Percentiles rank a stretch among this genome's conserved stretches.
These are phyloP conservation scores for Diacarnus erythraeanus DNA, from an alignment of 37 sponge, comb jelly and placozoan genomes.

Conservation along the genomic window DNA sequence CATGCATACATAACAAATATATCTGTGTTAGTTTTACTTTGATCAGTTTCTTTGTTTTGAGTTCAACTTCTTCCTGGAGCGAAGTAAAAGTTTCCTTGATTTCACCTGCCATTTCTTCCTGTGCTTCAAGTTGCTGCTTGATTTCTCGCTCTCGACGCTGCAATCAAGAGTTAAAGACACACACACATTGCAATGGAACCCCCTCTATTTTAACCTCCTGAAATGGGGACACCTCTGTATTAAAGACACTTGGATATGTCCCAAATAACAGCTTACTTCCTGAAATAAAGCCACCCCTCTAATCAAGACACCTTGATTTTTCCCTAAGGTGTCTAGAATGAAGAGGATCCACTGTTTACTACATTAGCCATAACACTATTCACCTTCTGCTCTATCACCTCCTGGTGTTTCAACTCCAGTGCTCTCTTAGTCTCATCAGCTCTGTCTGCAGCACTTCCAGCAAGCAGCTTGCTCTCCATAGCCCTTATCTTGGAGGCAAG, in stretches of 20 bases:
- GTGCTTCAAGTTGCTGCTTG: constrained; percentile 74
- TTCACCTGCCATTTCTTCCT: constrained; percentile 86
- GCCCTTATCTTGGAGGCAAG: constrained; percentile 85
- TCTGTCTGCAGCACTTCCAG: constrained; percentile 80
- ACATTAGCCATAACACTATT: no score
- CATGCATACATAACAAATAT: background rate
- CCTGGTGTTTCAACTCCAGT: constrained; percentile 64
- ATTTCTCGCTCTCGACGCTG: constrained; percentile 82
- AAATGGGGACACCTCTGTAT: no score
- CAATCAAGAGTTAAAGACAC: background rate
- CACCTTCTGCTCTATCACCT: constrained; percentile 86
- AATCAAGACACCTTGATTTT: no score
- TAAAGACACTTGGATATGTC: no score
- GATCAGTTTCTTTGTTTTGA: constrained; percentile 89
- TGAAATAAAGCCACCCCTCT: no score
- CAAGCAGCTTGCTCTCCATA: constrained; percentile 97
- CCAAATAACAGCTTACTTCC: no score
- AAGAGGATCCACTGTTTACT: background rate
- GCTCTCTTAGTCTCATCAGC: constrained; percentile 76
- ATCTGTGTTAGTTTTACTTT: constrained; percentile 30
- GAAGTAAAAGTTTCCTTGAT: constrained; percentile 80
- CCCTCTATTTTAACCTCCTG: no score
- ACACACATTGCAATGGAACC: background rate
- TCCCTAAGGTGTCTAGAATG: background rate
- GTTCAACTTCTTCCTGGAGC: constrained; percentile 87